Evolutionary conservation across 2,888 invertebrate genomes (phyloP).

Genomic region (Lasioglossum calceatum): DNA sequence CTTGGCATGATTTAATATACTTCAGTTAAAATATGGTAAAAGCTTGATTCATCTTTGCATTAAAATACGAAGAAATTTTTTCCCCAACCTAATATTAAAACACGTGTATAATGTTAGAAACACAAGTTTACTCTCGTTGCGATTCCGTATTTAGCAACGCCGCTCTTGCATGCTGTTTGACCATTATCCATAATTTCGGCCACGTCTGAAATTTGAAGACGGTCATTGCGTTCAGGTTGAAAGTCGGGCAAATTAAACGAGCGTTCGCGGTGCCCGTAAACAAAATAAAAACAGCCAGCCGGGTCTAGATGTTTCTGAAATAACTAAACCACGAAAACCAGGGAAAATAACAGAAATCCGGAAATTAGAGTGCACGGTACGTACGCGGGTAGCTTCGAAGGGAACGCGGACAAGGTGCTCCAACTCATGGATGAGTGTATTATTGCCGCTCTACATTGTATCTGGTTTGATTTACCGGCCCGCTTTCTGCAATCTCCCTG

Average conservation of each 20-base stretch:
- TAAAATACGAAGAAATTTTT: too few relatives aligned
- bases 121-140: neutral
- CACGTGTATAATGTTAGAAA: neutral
- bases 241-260: conserved; percentile 22
- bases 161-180: neutral
- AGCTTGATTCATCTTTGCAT: too few relatives aligned
- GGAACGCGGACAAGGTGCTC: conserved; percentile 30
- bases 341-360: conserved; percentile 39
- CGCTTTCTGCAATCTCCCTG: conserved; percentile 15
- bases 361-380: conserved; percentile 15
- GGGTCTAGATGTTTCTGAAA: neutral
- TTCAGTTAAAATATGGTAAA: too few relatives aligned
- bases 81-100: neutral
- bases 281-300: conserved; percentile 9
- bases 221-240: neutral
- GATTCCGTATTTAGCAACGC: neutral
- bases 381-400: conserved; percentile 8
- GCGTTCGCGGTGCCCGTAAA: neutral
- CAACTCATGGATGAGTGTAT: conserved; percentile 33
- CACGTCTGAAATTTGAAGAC: neutral
- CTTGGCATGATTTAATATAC: too few relatives aligned
- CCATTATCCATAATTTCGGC: neutral
- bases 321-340: conserved; percentile 20
- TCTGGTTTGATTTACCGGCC: conserved; percentile 29
- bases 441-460: conserved; percentile 28